phyloP scores from a whole-genome alignment of 2,888 invertebrate genomes.

The Nysson spinosus region DNA sequence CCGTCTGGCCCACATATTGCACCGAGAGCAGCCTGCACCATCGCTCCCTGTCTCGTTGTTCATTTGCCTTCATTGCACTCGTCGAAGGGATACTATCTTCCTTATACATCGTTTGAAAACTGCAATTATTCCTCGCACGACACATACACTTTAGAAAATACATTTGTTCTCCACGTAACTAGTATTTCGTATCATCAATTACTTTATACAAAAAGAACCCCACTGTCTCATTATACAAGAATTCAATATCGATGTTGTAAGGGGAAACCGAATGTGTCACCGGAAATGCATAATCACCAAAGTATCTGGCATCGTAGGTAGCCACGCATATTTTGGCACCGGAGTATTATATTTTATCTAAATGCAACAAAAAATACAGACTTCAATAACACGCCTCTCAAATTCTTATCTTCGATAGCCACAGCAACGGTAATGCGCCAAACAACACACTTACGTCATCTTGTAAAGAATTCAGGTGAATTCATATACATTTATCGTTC shows the following conservation, averaged over 20 bases:
- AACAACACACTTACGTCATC: constrained; percentile 47
- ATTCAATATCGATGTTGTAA: too few relatives aligned
- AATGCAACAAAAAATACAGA: constrained; percentile 20
- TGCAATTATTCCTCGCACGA: not conserved
- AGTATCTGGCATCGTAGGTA: too few relatives aligned
- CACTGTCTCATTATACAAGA: too few relatives aligned
- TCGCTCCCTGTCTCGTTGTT: constrained; percentile 44
- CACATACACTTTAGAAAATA: too few relatives aligned
- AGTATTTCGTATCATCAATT: too few relatives aligned
- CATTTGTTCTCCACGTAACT: too few relatives aligned
- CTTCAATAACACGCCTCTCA: constrained; percentile 27
- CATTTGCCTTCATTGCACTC: constrained; percentile 58
- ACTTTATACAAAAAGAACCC: too few relatives aligned
- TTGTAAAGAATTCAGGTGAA: constrained; percentile 48
- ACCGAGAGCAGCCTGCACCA: constrained; percentile 40
- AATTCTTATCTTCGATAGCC: constrained; percentile 59
- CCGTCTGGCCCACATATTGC: constrained; percentile 71
- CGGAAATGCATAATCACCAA: not conserved
- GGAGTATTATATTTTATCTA: constrained; percentile 8
- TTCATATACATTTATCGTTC: constrained; percentile 41
- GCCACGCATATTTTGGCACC: too few relatives aligned
- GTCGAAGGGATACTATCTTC: constrained; percentile 40
- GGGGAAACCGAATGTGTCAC: too few relatives aligned
- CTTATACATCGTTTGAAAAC: not conserved
- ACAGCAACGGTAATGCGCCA: constrained; percentile 44